These are phyloP conservation scores for Probosciger aterrimus DNA, from an alignment of 2,113 vertebrate genomes.

Conservation along the genomic window DNA sequence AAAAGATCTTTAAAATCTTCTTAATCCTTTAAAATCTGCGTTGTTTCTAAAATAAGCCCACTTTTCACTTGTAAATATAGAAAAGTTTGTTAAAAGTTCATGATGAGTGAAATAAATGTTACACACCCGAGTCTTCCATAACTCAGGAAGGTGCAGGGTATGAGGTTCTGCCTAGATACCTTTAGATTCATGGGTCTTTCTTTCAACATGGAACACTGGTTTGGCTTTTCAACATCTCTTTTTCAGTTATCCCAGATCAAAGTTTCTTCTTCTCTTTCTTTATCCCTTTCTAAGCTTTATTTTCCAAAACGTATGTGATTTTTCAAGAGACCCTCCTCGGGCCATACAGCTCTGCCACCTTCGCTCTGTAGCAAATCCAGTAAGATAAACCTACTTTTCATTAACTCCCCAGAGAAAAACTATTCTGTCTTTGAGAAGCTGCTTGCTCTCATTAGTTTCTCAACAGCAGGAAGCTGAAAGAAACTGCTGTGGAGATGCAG, in stretches of 20 bases:
- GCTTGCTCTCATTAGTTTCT: not conserved
- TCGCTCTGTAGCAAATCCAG: not conserved
- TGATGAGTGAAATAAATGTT: not conserved
- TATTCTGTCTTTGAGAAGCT: not conserved
- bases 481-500: not conserved
- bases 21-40: not conserved
- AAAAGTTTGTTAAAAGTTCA: not conserved
- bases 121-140: not conserved
- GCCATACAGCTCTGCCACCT: not conserved
- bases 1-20: not conserved
- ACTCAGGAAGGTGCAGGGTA: not conserved
- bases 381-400: not conserved
- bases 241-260: not conserved
- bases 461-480: not conserved
- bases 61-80: not conserved
- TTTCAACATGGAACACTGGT: fast-evolving
- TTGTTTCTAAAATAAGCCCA: not conserved
- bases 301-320: not conserved
- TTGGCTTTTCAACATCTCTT: not conserved
- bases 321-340: not conserved
- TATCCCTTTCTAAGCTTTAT: not conserved
- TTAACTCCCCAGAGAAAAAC: not conserved
- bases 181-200: not conserved
- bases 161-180: not conserved
- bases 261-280: not conserved